phyloP scores from a whole-genome alignment of 2,888 invertebrate genomes.

The Dynastes hyllus region DNA sequence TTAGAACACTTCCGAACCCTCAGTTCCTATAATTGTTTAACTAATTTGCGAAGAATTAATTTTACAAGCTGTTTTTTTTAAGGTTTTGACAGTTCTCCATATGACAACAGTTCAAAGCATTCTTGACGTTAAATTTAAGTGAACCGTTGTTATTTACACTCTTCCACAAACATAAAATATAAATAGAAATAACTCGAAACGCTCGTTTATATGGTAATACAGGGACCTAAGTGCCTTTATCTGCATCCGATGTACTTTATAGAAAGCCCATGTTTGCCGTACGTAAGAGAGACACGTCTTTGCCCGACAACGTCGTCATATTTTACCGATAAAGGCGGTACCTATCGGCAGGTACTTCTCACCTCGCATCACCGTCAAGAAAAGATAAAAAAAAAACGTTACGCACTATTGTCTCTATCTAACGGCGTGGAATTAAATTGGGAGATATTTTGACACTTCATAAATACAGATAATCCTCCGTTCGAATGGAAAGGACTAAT shows the following conservation, averaged over 20 bases:
- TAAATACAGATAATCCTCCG: conserved; percentile 36
- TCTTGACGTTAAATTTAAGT: background rate
- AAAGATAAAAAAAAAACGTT: background rate
- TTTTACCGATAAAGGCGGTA: conserved; percentile 22
- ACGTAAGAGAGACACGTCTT: conserved; percentile 3
- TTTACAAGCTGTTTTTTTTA: too few species aligned
- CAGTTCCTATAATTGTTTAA: too few species aligned
- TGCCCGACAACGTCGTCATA: conserved; percentile 15
- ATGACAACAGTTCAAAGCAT: background rate
- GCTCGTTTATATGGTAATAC: conserved; percentile 33
- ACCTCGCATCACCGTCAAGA: background rate
- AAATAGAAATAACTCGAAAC: conserved; percentile 28
- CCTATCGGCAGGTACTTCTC: conserved; percentile 6
- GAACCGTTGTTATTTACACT: background rate
- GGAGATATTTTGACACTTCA: conserved; percentile 37
- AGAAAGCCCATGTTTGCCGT: conserved; percentile 35
- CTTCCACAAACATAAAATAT: conserved; percentile 21
- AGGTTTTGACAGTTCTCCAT: too few species aligned
- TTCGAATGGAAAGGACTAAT: conserved; percentile 26
- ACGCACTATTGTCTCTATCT: conserved; percentile 11
- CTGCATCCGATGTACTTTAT: conserved; percentile 21
- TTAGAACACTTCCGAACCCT: too few species aligned
- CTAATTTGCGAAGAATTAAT: too few species aligned
- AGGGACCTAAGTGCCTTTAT: conserved; percentile 31
- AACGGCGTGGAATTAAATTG: conserved; percentile 19